Evolutionary conservation across 2,797 vertebrate species (phyloP), one percentile per base, ranked within the genome.

Genomic region (Falco biarmicus): DNA sequence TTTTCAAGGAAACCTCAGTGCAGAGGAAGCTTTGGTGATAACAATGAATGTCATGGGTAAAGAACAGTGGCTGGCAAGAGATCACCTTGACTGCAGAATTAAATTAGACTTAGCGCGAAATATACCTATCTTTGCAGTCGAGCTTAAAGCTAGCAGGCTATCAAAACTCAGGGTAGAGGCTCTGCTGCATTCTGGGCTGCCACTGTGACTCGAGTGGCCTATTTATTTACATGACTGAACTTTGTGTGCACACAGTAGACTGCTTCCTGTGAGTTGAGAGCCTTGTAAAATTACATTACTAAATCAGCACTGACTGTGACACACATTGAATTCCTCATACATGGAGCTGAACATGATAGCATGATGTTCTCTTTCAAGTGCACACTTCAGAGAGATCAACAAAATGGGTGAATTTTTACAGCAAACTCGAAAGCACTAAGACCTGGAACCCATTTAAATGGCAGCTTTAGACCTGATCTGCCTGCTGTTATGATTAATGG

Each of bases 51-150:
- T 54, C 0, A 1, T 69, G 26, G 56, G 53, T 53, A 76, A 92
- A 71, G 39, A 60, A 54, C 29, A 76, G 26, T 25, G 84, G 85
- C 60, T 60, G 80, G 18, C 14, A 32, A 94, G 50, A 91, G 64
- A 69, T 83, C 77, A 57, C 31, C 21, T 53, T 64, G 59, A 21
- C 74, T 93, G n/a, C 75, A 95, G 90, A 87, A 78, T 8, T 90
- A 90, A 90, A 93, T 92, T 85, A 84, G 28, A n/a, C 20, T 86
- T 51, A n/a, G 53, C 68, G 37, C 73, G 78, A 93, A 94, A 90
- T 29, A 32, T 53, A 64, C 15, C 9, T 11, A 6, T 18, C 25
- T 79, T 95, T 77, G 57, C 54, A 61, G 2, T 26, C 3, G 1
- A 89, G 90, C 66, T 91, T 93, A 75, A 91, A 88, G 56, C 59